Conservation (phyloP, 2,888 invertebrate genomes). For the Ormyrus nitidulus region DNA sequence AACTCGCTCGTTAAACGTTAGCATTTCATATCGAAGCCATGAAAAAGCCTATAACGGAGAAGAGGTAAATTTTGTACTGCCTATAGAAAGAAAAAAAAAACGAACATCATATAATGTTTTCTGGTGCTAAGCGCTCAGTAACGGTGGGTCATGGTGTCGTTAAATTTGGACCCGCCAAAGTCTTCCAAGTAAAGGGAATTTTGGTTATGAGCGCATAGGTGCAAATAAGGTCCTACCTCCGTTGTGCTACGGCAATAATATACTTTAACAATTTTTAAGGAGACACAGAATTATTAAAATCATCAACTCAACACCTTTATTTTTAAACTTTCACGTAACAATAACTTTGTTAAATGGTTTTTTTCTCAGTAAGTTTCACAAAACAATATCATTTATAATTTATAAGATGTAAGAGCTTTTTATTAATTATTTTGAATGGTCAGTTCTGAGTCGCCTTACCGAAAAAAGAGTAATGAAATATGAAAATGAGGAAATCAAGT, state of each 20-base stretch:
- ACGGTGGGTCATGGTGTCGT: slow-evolving; percentile 16
- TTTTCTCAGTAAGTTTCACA: slow-evolving; percentile 36
- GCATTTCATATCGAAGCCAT: slow-evolving; percentile 56
- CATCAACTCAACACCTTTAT: slow-evolving; percentile 24
- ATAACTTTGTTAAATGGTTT: slow-evolving; percentile 42
- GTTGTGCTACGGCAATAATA: slow-evolving; percentile 56
- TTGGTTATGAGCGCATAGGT: slow-evolving; percentile 43
- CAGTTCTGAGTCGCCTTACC: slow-evolving; percentile 50
- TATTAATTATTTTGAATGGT: slow-evolving; percentile 42
- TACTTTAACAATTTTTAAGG: slow-evolving; percentile 49
- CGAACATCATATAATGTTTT: slow-evolving; percentile 19
- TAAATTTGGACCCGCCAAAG: slow-evolving; percentile 37
- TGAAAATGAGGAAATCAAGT: slow-evolving; percentile 27
- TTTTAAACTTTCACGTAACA: slow-evolving; percentile 45
- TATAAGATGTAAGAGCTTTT: slow-evolving; percentile 53
- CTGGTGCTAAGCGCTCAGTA: slow-evolving; percentile 55
- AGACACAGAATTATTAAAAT: slow-evolving; percentile 46
- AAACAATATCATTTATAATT: slow-evolving; percentile 45
- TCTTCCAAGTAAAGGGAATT: slow-evolving; percentile 53
- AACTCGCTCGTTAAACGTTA: slow-evolving; percentile 48
- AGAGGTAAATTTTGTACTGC: slow-evolving; percentile 48
- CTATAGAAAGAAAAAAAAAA: slow-evolving; percentile 13
- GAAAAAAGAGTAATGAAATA: slow-evolving; percentile 24
- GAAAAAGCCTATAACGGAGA: slow-evolving; percentile 52
- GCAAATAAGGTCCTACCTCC: slow-evolving; percentile 53